Evolutionary conservation across 1,140 invertebrate species (phyloP), one percentile per base, ranked within the genome.

Genomic region (Lepidurus couesii): DNA sequence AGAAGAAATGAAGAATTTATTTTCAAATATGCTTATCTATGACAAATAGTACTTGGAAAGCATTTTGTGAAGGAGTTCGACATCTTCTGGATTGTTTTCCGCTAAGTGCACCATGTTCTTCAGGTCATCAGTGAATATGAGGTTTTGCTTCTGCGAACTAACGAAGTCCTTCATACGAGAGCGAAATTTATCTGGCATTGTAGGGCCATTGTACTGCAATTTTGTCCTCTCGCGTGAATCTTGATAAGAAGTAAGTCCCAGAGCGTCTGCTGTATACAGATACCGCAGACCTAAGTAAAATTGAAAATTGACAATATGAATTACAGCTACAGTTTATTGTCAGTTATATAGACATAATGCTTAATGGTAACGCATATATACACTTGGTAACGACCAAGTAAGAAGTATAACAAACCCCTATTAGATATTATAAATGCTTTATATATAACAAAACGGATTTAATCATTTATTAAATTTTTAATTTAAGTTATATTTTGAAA

Each of bases 81-180:
- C 80, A 84, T 95, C 92, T 74, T 88, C 82, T 11, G 86, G 84
- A 16, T 83, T 85, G 65, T 87, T 86, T 75, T 91, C 87, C 16
- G 88, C 86, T 44, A 94, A 83, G 83, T 93, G 90, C 9, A 92
- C 83, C 88, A 94, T 91, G 82, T 92, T 92, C 83, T 94, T 94
- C 7, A 95, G 85, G 85, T 95, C 93, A 85, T 94, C 93, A 8
- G 92, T 93, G 82, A 94, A 95, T 80, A 95, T 88, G 86, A 93
- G 89, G 80, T 87, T 89, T 75, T 88, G 86, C 42, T 74, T 45
- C 21, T 82, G 81, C 10, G 87, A 82, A 0, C 82, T 80, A 8
- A 88, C 82, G 84, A 89, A 90, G 73, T 90, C 88, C 16, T 79
- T 83, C 91, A 94, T 93, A 86, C 92, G 91, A 0, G 80, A 74